phyloP scores from a whole-genome alignment of 2,797 vertebrate genomes.

The Echeneis naucrates region DNA sequence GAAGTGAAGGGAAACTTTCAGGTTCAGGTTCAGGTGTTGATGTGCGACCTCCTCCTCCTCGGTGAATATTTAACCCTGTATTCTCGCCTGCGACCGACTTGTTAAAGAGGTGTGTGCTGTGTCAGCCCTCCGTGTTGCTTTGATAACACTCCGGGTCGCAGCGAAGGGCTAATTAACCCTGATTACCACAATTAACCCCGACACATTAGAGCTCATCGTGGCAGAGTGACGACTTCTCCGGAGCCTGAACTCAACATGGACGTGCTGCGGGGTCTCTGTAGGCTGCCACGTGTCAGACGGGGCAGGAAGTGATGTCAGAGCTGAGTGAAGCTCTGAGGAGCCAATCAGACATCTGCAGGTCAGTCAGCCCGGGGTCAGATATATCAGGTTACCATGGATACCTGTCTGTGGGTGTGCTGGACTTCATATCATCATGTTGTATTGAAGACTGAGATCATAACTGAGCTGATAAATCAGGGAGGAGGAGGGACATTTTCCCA shows the following conservation, averaged over 20 bases:
- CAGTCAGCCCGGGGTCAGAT: too few species aligned
- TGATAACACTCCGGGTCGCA: slow-evolving; percentile 74
- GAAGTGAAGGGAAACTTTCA: too few species aligned
- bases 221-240: slow-evolving; percentile 52
- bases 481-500: too few species aligned
- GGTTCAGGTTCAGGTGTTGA: too few species aligned
- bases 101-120: slow-evolving; percentile 78
- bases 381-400: too few species aligned
- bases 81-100: slow-evolving; percentile 72
- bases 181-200: slow-evolving; percentile 88
- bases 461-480: too few species aligned
- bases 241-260: slow-evolving; percentile 37
- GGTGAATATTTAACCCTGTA: slow-evolving; percentile 74
- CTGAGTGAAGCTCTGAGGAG: too few species aligned
- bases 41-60: slow-evolving; percentile 20
- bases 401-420: too few species aligned
- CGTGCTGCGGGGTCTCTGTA: slow-evolving; percentile 5
- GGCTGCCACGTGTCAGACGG: neutral
- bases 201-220: slow-evolving; percentile 83
- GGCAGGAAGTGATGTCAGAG: slow-evolving; percentile 49
- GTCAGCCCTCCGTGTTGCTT: slow-evolving; percentile 73
- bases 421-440: too few species aligned
- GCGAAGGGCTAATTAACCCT: slow-evolving; percentile 85
- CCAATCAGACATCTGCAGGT: slow-evolving; percentile 9
- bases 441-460: too few species aligned